These are phyloP conservation scores for Latheticus oryzae DNA, from an alignment of 2,888 invertebrate genomes.

Conservation along the genomic window DNA sequence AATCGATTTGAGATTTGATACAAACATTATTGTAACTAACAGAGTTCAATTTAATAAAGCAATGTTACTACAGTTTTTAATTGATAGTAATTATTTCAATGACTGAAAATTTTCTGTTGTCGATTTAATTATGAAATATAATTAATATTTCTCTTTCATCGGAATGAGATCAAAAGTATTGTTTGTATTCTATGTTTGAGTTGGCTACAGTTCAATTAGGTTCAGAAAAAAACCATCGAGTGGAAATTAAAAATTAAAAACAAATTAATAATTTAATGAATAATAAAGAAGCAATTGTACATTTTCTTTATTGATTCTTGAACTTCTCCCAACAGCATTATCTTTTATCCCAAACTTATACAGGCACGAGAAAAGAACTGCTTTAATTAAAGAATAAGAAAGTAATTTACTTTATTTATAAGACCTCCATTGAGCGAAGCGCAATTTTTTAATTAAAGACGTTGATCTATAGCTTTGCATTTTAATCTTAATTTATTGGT, in stretches of 20 bases:
- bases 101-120: no score
- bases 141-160: constrained; percentile 13
- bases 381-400: constrained; percentile 38
- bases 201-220: constrained; percentile 1
- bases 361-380: constrained; percentile 24
- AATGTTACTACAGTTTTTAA: no score
- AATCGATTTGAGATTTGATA: no score
- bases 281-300: constrained; percentile 16
- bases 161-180: constrained; percentile 15
- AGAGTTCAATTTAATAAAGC: no score
- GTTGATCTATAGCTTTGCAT: constrained; percentile 37
- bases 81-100: no score
- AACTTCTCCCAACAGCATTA: constrained; percentile 4
- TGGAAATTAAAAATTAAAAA: constrained; percentile 26
- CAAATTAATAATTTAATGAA: constrained; percentile 26
- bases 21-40: no score
- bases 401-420: constrained; percentile 38
- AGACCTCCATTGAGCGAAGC: constrained; percentile 33
- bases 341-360: constrained; percentile 26
- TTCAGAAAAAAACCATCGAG: constrained; percentile 12
- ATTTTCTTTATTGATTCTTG: constrained; percentile 21
- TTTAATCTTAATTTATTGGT: constrained; percentile 37
- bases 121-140: constrained; percentile 9
- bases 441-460: constrained; percentile 37
- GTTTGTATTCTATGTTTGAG: neutral